A percentile compares a stretch with the other conserved stretches of the same genome.
These are phyloP conservation scores for Drosophila mercatorum DNA, from an alignment of 2,888 invertebrate species.

Conservation along the genomic window DNA sequence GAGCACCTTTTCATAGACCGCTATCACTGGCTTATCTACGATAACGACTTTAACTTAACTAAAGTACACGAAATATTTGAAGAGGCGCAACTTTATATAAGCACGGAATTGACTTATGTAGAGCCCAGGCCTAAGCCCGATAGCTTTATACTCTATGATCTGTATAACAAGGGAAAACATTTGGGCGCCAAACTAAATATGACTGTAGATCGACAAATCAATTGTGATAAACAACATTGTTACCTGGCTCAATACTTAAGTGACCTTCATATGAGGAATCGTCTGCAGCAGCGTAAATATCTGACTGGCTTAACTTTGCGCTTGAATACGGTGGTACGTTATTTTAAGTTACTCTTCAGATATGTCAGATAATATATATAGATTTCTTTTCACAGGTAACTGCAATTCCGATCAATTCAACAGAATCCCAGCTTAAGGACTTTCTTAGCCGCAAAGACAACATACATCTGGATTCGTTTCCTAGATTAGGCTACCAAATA, in stretches of 20 bases:
- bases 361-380: neutral
- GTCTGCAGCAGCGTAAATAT: slow-evolving; percentile 72
- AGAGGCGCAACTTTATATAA: slow-evolving; percentile 67
- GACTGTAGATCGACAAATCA: slow-evolving; percentile 71
- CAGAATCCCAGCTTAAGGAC: slow-evolving; percentile 40
- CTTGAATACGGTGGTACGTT: slow-evolving; percentile 69
- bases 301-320: slow-evolving; percentile 77
- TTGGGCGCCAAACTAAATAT: slow-evolving; percentile 81
- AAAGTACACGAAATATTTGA: slow-evolving; percentile 57
- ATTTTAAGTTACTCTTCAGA: neutral
- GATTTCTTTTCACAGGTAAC: slow-evolving; percentile 49
- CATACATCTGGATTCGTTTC: slow-evolving; percentile 62
- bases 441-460: slow-evolving; percentile 50
- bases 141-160: slow-evolving; percentile 73
- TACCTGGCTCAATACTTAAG: slow-evolving; percentile 58
- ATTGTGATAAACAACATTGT: slow-evolving; percentile 59
- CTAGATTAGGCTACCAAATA: slow-evolving; percentile 70
- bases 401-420: slow-evolving; percentile 46
- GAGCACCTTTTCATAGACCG: slow-evolving; percentile 50
- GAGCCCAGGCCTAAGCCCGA: neutral
- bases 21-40: slow-evolving; percentile 80
- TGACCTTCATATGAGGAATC: slow-evolving; percentile 60
- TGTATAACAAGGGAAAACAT: slow-evolving; percentile 82
- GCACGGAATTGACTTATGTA: slow-evolving; percentile 79
- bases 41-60: slow-evolving; percentile 31